Evolutionary conservation across 2,888 invertebrate species (phyloP).

Genomic region (Nemoura dubitans): DNA sequence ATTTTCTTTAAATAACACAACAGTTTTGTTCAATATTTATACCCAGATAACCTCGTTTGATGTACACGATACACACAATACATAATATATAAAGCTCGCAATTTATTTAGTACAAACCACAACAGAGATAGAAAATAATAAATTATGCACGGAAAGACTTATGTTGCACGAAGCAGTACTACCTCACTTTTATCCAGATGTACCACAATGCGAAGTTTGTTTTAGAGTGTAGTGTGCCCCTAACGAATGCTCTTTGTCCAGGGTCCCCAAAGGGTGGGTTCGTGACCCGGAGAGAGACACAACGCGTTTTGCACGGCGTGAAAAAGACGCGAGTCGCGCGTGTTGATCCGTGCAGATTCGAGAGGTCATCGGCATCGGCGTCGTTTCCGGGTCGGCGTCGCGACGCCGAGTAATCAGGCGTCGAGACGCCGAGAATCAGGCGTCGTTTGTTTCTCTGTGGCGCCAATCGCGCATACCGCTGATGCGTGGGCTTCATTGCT

Average conservation of each 20-base stretch:
- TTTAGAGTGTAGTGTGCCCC: too few species aligned
- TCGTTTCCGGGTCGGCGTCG: background rate
- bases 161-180: too few species aligned
- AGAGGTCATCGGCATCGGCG: background rate
- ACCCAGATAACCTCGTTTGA: background rate
- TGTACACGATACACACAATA: too few species aligned
- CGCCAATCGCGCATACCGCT: background rate
- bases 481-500: background rate
- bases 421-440: background rate
- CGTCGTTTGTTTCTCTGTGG: background rate
- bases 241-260: background rate
- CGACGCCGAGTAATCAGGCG: background rate
- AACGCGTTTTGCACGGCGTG: background rate
- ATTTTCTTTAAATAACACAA: background rate
- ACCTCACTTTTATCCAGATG: too few species aligned
- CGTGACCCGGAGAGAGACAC: background rate
- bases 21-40: background rate
- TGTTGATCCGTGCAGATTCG: background rate
- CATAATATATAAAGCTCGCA: too few species aligned
- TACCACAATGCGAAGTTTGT: too few species aligned
- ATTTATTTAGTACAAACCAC: too few species aligned
- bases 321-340: background rate
- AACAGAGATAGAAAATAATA: too few species aligned
- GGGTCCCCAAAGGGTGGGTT: background rate
- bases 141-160: too few species aligned